Percentiles rank a stretch among this genome's conserved stretches.
These are phyloP conservation scores for Sebastes matsubarae DNA, from an alignment of 2,797 vertebrate species.

Conservation along the genomic window DNA sequence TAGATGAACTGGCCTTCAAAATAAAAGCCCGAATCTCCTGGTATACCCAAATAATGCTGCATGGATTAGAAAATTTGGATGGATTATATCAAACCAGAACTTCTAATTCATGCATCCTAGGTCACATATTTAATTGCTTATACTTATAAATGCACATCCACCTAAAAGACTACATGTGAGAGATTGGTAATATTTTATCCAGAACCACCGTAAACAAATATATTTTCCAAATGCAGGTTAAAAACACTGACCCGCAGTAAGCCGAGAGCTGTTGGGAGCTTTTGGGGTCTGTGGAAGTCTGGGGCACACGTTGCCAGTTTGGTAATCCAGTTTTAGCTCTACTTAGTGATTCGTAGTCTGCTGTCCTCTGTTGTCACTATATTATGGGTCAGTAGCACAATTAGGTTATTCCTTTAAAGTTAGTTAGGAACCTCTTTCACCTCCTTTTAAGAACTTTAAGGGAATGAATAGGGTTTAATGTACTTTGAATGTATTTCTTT, in stretches of 20 bases:
- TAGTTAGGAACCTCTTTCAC: background rate
- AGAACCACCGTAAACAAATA: background rate
- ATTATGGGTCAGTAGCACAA: background rate
- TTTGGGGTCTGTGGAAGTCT: background rate
- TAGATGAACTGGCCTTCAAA: background rate
- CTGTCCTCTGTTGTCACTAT: background rate
- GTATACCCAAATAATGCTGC: background rate
- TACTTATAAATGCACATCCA: background rate
- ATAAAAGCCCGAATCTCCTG: slow-evolving; percentile 34
- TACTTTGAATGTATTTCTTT: background rate
- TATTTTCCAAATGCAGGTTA: background rate
- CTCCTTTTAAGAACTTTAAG: background rate
- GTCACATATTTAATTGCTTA: background rate
- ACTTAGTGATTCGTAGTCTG: background rate
- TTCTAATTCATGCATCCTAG: accelerated
- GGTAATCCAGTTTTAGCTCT: background rate
- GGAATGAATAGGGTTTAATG: background rate
- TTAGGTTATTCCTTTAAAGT: background rate
- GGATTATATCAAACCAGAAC: background rate
- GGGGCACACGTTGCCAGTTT: background rate
- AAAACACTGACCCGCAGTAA: background rate
- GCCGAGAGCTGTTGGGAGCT: background rate
- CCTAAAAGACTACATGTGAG: background rate
- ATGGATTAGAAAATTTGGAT: background rate
- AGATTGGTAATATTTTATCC: background rate